Conservation (phyloP, 2,797 vertebrate species). For the Squalus acanthias region DNA sequence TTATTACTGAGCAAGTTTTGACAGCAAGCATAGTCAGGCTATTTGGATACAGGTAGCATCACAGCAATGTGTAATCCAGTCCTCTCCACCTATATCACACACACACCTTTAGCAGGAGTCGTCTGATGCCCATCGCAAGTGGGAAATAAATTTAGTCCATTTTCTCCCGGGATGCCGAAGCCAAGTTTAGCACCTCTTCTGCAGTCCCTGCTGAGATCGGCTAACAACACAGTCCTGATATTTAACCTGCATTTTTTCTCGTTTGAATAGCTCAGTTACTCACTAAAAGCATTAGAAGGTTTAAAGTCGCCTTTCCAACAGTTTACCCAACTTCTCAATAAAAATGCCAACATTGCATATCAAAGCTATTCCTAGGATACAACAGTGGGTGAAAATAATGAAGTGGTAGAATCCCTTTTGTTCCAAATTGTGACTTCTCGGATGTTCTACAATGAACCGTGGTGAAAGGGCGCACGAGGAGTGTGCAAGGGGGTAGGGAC, state of each 20-base stretch:
- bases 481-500: background rate
- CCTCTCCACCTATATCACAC: background rate
- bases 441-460: background rate
- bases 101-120: background rate
- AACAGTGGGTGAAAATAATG: background rate
- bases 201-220: background rate
- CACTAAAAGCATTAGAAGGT: background rate
- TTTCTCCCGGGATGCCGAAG: background rate
- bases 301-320: background rate
- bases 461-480: background rate
- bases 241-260: background rate
- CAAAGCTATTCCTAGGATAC: background rate
- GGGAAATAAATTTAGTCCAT: background rate
- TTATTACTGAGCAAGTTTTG: background rate
- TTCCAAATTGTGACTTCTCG: background rate
- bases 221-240: background rate
- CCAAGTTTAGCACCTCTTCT: background rate
- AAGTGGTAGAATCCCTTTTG: background rate
- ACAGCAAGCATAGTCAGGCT: background rate
- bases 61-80: background rate
- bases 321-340: background rate
- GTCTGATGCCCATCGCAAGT: background rate
- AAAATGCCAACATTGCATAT: background rate
- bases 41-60: background rate
- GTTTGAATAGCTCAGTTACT: background rate